Evolutionary conservation across 1,140 invertebrate species (phyloP), one percentile per base, ranked within the genome.

Genomic region (Eubasilissa regina): DNA sequence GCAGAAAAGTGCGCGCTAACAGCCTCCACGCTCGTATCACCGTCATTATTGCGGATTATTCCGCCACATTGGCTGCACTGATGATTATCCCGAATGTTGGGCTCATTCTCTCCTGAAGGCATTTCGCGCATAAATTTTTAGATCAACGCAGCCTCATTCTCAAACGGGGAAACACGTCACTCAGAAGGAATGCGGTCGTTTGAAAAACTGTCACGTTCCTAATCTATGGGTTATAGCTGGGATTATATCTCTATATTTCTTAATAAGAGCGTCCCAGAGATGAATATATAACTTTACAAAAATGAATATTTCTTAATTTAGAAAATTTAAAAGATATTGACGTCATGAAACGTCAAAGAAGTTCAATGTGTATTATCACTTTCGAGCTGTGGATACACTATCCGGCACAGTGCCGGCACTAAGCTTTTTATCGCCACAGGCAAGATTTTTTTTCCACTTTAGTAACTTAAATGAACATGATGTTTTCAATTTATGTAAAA

Each of bases 21-120:
- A 10, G 17, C 43, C 4, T n/a, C 11, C 53, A 13, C 55, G 17
- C 35, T 44, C 56, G 44, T 60, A 75, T 75, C 55, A 60, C 60
- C 60, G 35, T 75, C 55, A 58, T 75, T 58, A 76, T 76, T 76
- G 44, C 56, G 43, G 74, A 76, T 76, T 64, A 76, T 64, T 62
- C 56, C 74, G 21, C 15, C 15, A 76, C 58, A 64, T 62, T 64
- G 74, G 44, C 74, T 58, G 58, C 35, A 56, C 10, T 25, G 35
- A 45, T 44, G 47, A 76, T 76, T 58, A 76, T 76, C 58, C 25
- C 8, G 55, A 56, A 55, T 12, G 45, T 17, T 55, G 17, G 21
- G 64, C 44, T 68, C 44, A 43, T 68, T 68, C 45, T n/a, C 45
- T 68, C 12, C 64, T 15, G 64, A 47, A 45, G n/a, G 44, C 64